Conservation (phyloP, 2,113 vertebrate genomes). For the Lepus timidus region DNA sequence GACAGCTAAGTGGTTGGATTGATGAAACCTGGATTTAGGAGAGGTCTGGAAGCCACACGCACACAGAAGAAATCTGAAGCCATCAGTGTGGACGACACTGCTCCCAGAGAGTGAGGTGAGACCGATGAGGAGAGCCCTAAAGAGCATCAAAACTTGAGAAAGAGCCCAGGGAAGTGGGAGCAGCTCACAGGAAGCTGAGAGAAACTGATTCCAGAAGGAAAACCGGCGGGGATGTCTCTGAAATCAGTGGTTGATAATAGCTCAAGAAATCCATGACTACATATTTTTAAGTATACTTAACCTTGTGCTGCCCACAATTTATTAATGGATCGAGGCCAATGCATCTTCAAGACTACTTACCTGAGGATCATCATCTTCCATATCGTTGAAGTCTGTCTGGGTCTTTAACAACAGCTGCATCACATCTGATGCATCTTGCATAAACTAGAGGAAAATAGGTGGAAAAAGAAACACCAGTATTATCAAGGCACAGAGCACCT, state of each 20-base stretch:
- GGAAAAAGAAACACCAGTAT: not conserved
- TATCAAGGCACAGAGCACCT: not conserved
- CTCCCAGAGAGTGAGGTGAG: not conserved
- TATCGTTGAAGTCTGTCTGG: slow-evolving; percentile 97
- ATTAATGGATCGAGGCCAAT: not conserved
- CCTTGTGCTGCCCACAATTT: not conserved
- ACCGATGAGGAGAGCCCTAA: not conserved
- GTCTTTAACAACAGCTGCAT: slow-evolving; percentile 99
- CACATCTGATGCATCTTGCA: slow-evolving; percentile 98
- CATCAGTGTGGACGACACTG: not conserved
- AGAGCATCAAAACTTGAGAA: not conserved
- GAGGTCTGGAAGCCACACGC: not conserved
- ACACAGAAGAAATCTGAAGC: not conserved
- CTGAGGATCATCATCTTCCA: slow-evolving; percentile 99
- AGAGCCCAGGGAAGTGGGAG: not conserved
- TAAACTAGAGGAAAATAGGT: slow-evolving; percentile 90
- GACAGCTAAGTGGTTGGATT: not conserved
- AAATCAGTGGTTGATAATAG: not conserved
- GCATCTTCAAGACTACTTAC: slow-evolving; percentile 80
- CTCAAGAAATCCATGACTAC: not conserved
- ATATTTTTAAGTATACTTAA: not conserved
- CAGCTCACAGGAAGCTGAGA: not conserved
- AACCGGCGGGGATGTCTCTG: not conserved
- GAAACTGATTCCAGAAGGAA: not conserved
- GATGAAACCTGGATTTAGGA: not conserved